Conservation (phyloP, 2,113 vertebrate genomes). For the Lagopus leucura region DNA sequence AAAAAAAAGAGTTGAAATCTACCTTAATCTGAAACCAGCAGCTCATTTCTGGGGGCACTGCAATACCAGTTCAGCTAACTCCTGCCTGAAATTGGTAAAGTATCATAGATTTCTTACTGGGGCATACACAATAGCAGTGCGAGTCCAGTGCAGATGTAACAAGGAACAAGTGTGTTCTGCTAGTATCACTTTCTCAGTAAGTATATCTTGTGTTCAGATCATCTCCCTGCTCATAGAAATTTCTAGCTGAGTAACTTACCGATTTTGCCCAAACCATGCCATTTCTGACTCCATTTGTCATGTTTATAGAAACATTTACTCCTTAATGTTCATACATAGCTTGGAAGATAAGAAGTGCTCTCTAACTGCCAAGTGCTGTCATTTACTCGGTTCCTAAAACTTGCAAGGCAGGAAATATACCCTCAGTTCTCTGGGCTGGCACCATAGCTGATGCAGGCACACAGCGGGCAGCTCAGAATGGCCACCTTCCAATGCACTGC, state of each 20-base stretch:
- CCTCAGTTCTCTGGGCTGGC: not conserved
- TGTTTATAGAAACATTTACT: conserved; percentile 19
- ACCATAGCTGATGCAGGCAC: rapidly evolving
- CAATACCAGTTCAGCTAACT: not conserved
- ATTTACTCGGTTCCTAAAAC: not conserved
- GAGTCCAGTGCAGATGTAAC: not conserved
- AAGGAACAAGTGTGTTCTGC: not conserved
- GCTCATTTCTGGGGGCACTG: not conserved
- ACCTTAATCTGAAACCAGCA: not conserved
- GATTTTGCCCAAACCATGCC: not conserved
- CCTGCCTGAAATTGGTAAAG: not conserved
- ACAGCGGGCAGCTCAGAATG: not conserved
- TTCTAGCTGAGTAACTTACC: conserved; percentile 13
- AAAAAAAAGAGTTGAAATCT: no score
- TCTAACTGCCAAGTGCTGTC: not conserved
- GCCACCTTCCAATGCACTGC: not conserved
- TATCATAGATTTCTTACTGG: not conserved
- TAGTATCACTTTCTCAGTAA: not conserved
- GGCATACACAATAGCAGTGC: rapidly evolving
- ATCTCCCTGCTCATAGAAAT: not conserved
- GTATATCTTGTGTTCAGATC: not conserved
- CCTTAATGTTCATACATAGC: conserved; percentile 3
- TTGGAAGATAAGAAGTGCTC: not conserved
- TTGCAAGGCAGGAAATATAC: not conserved
- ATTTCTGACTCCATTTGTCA: conserved; percentile 13